Evolutionary conservation across 2,888 invertebrate genomes (phyloP).

Genomic region (Erebia ligea): DNA sequence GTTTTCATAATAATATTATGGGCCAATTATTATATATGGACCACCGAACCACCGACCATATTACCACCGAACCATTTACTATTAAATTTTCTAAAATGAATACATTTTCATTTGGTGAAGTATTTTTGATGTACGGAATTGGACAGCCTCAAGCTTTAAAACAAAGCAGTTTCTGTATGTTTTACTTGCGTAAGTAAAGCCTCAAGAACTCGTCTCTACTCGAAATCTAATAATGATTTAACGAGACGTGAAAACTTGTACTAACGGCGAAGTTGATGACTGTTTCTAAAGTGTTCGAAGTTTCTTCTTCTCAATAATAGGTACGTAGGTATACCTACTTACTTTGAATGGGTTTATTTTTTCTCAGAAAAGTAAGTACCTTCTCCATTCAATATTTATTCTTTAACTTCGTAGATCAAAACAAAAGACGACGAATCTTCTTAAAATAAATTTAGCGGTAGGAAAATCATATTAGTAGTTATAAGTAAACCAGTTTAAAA

Average conservation of each 20-base stretch:
- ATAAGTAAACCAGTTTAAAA: no score
- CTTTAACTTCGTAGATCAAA: background rate
- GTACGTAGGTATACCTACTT: background rate
- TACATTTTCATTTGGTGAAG: background rate
- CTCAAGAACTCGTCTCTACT: background rate
- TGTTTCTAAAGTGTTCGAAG: slow-evolving; percentile 55
- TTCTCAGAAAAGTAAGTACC: slow-evolving; percentile 2
- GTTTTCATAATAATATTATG: no score
- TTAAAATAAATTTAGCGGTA: no score
- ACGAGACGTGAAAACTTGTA: background rate
- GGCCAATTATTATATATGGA: no score
- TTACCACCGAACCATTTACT: no score
- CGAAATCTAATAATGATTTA: background rate
- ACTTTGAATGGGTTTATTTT: slow-evolving; percentile 34
- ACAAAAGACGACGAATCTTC: background rate
- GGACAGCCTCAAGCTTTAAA: background rate
- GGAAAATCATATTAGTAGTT: no score
- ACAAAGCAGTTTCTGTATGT: background rate
- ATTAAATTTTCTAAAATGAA: background rate
- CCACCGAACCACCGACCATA: no score
- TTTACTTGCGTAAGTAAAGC: background rate
- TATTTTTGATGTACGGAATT: no score
- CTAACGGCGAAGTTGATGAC: slow-evolving; percentile 50
- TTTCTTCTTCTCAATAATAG: slow-evolving; percentile 34
- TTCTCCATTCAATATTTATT: background rate